Base-by-base conservation (phyloP, 2,797 vertebrate species). In the Characodon lateralis region DNA sequence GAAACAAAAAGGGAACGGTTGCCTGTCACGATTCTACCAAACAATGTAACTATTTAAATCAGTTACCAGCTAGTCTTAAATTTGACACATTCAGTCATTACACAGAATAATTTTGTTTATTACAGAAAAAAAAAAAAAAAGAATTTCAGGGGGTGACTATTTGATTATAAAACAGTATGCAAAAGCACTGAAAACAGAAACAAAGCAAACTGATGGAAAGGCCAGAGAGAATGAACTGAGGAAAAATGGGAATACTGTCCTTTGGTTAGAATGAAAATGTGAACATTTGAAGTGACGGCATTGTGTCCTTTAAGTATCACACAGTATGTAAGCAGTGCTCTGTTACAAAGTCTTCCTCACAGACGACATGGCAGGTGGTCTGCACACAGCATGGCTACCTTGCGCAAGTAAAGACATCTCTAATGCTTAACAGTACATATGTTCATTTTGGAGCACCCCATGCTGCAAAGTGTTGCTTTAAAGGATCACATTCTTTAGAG, bases 341-440 rank as follows among this genome's bases (percentile, higher is more conserved):
- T 31, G 16, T 22, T 55, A 53, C 48, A 31, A 26, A 22, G 26
- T 18, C 70, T 12, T 16, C 70, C 26, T 69, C 66, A 14, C 66
- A 26, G 24, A 69, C 24, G 10, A 69, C 66, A 69, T 16, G 41
- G 66, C n/a, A 43, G 48, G 41, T 48, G 24, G 66, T 48, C 16
- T 43, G 41, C 16, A 72, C 70, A 24, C 70, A 72, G 48, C 70
- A 69, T 48, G 66, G 43, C 41, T 69, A 46, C 41, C 66, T 69
- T 46, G 65, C 24, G 46, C 66, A 12, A 69, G 22, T 46, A 24
- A 69, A 48, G 66, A 68, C 65, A 66, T 66, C 35, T 22, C 63
- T 66, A 66, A 66, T 5, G 9, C 20, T 41, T 46, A n/a, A 22
- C 65, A 43, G 22, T n/a, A 68, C 24, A 48, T 48, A 48, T 14